These are phyloP conservation scores for Cryptoblepharus egeriae DNA, from an alignment of 2,797 vertebrate genomes.

Conservation along the genomic window DNA sequence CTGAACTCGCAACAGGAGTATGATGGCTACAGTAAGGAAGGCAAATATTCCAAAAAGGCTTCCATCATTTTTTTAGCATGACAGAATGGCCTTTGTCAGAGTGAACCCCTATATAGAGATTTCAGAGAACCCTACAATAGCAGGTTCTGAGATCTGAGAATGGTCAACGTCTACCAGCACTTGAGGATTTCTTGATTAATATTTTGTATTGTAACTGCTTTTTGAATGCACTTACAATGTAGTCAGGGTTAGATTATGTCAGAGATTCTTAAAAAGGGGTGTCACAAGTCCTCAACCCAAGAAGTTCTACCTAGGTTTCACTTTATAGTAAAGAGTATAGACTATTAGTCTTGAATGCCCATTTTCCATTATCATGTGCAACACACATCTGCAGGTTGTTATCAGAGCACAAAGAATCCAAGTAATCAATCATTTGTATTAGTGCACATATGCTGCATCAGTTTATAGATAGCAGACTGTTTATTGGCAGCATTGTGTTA, in stretches of 20 bases:
- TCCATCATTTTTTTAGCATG: background rate
- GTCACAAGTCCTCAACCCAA: too few relatives aligned
- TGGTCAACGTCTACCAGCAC: background rate
- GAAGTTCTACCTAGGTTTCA: too few relatives aligned
- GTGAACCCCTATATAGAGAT: background rate
- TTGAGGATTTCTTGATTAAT: background rate
- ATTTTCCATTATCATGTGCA: background rate
- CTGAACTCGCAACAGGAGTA: background rate
- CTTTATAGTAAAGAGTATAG: background rate
- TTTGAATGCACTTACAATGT: background rate
- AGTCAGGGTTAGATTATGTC: background rate
- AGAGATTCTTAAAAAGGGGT: too few relatives aligned
- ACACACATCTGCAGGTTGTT: background rate
- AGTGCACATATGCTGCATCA: background rate
- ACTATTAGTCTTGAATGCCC: background rate
- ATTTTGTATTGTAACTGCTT: background rate
- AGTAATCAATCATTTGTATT: background rate
- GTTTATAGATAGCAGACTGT: conserved; percentile 1
- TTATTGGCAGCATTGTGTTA: background rate
- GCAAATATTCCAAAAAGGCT: background rate
- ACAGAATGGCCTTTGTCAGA: background rate
- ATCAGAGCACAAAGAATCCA: background rate
- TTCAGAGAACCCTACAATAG: background rate
- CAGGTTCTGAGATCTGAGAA: background rate
- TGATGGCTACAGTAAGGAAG: background rate